phyloP scores from a whole-genome alignment of 2,113 vertebrate genomes.

The Calyptomena viridis region DNA sequence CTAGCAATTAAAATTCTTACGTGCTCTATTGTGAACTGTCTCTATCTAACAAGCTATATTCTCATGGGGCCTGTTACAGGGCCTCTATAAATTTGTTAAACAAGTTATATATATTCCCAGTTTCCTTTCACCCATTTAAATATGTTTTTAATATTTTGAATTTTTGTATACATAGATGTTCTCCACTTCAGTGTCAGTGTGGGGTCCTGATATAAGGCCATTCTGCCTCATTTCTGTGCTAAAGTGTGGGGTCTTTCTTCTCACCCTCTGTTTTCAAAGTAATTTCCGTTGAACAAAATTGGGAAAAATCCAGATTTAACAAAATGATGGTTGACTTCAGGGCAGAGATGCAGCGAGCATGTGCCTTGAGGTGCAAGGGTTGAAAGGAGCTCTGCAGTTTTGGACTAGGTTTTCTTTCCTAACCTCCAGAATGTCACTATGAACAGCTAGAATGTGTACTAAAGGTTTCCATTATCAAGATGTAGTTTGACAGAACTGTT shows the following conservation, averaged over 20 bases:
- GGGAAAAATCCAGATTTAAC: background rate
- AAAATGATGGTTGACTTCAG: background rate
- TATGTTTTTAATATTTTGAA: too few relatives aligned
- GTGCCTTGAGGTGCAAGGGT: background rate
- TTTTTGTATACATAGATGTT: too few relatives aligned
- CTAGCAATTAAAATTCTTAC: too few relatives aligned
- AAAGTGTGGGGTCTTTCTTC: too few relatives aligned
- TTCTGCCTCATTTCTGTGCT: rapidly evolving
- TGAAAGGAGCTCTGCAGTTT: background rate
- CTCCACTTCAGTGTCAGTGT: too few relatives aligned
- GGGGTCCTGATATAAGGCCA: too few relatives aligned
- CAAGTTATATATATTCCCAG: too few relatives aligned
- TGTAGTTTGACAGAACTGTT: background rate
- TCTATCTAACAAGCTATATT: too few relatives aligned
- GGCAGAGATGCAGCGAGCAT: background rate
- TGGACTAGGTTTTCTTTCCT: background rate
- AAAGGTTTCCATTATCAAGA: background rate
- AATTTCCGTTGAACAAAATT: background rate
- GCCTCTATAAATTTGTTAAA: too few relatives aligned
- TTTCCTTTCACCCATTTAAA: too few relatives aligned
- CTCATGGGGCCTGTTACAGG: too few relatives aligned
- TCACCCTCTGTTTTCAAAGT: background rate
- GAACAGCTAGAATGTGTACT: background rate
- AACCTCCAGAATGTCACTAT: background rate
- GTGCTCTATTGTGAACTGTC: too few relatives aligned